These are phyloP conservation scores for Gallinago paraguaiae DNA, from an alignment of 2,113 vertebrate genomes.

Conservation along the genomic window DNA sequence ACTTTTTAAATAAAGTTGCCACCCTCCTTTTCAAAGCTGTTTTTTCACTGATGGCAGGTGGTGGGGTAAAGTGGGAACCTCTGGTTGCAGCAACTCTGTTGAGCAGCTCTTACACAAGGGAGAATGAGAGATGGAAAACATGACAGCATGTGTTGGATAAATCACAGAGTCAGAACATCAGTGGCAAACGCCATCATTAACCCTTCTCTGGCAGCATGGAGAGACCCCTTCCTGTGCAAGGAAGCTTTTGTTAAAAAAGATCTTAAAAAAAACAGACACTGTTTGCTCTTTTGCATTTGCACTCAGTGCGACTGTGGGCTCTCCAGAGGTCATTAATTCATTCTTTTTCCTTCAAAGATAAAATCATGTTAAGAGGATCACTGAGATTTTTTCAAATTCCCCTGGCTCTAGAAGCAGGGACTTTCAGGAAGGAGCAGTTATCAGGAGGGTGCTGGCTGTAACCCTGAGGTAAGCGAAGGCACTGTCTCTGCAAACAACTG, in stretches of 20 bases:
- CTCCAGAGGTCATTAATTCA: neutral
- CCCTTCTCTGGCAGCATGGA: neutral
- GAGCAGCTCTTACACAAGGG: neutral
- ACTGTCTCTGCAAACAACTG: neutral
- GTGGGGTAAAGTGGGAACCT: neutral
- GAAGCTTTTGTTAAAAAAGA: neutral
- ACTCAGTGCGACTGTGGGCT: rapidly evolving
- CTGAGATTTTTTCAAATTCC: neutral
- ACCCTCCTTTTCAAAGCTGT: neutral
- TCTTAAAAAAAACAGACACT: neutral
- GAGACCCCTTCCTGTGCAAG: neutral
- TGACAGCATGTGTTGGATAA: neutral
- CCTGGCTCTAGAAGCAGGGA: neutral
- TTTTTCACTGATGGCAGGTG: neutral
- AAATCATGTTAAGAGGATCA: neutral
- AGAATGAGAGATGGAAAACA: neutral
- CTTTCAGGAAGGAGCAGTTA: neutral
- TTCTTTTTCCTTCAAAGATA: neutral
- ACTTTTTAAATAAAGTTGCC: neutral
- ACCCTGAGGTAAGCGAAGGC: neutral
- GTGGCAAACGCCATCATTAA: neutral
- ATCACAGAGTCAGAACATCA: neutral
- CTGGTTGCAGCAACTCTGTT: neutral
- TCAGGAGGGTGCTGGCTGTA: neutral
- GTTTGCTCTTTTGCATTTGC: neutral